These are phyloP conservation scores for Tryphoninae sp. DNA, from an alignment of 2,888 invertebrate genomes.

Conservation along the genomic window DNA sequence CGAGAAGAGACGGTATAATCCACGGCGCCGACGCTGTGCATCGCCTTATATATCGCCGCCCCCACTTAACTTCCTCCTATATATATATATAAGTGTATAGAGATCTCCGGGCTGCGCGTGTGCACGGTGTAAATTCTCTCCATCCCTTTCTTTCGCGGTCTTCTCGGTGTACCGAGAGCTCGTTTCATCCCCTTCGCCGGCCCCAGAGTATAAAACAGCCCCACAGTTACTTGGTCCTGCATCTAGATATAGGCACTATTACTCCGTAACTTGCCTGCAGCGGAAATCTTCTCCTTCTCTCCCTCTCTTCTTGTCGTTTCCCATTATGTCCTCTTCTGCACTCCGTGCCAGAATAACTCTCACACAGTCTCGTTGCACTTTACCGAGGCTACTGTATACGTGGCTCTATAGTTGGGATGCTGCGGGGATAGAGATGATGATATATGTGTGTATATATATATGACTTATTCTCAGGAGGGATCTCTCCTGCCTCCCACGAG, in stretches of 20 bases:
- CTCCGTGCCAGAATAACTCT: slow-evolving; percentile 35
- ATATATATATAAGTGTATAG: slow-evolving; percentile 13
- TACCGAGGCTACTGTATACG: background rate
- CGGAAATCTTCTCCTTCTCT: slow-evolving; percentile 13
- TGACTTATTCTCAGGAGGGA: slow-evolving; percentile 37
- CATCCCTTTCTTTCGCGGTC: slow-evolving; percentile 42
- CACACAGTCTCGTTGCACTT: slow-evolving; percentile 46
- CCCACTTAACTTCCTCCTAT: background rate
- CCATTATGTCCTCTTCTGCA: slow-evolving; percentile 35
- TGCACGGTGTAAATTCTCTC: slow-evolving; percentile 51
- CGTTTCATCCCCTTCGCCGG: slow-evolving; percentile 41
- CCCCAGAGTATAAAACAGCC: slow-evolving; percentile 35
- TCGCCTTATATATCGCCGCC: slow-evolving; percentile 29
- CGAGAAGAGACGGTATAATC: slow-evolving; percentile 39
- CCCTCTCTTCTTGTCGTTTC: background rate
- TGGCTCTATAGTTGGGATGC: slow-evolving; percentile 34
- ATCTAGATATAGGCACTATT: slow-evolving; percentile 42
- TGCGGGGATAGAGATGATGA: slow-evolving; percentile 11
- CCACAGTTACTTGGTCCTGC: slow-evolving; percentile 51
- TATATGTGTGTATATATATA: background rate
- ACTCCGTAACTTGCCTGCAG: slow-evolving; percentile 43
- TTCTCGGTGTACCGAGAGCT: slow-evolving; percentile 57
- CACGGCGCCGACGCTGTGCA: slow-evolving; percentile 33
- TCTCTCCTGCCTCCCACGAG: slow-evolving; percentile 63
- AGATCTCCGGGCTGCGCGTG: slow-evolving; percentile 46